Conservation (phyloP, 2,797 vertebrate species). For the Adrianichthys oophorus region DNA sequence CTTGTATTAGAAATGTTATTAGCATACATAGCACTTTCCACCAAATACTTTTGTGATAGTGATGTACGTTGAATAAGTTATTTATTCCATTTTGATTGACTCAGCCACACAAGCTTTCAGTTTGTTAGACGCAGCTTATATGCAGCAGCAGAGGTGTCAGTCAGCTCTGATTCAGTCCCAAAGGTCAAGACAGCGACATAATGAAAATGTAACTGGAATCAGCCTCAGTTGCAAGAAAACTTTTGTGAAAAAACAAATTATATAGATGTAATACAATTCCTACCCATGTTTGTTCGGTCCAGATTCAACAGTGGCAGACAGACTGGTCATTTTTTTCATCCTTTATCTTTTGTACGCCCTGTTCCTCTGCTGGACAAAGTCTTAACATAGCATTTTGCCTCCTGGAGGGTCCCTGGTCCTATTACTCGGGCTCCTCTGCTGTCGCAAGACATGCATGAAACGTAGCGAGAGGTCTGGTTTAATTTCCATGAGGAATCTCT, state of each 20-base stretch:
- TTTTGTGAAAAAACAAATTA: slow-evolving; percentile 37
- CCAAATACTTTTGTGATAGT: no score
- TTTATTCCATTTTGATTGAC: no score
- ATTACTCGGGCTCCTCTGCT: slow-evolving; percentile 41
- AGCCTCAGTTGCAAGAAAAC: slow-evolving; percentile 26
- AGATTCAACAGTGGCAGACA: slow-evolving; percentile 9
- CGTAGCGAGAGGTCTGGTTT: slow-evolving; percentile 43
- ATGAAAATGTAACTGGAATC: slow-evolving; percentile 11
- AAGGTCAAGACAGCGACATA: slow-evolving; percentile 13
- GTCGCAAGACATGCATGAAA: slow-evolving; percentile 46
- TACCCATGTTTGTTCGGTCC: slow-evolving; percentile 12
- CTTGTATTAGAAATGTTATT: no score
- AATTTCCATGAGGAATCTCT: slow-evolving; percentile 59
- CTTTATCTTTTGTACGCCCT: slow-evolving; percentile 8
- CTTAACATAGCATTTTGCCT: slow-evolving; percentile 49
- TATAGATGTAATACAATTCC: slow-evolving; percentile 25
- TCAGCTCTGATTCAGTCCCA: slow-evolving; percentile 2
- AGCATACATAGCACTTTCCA: no score
- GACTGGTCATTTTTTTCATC: slow-evolving; percentile 24
- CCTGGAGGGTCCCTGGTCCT: slow-evolving; percentile 36
- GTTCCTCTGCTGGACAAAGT: slow-evolving; percentile 21
- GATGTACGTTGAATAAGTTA: no score
- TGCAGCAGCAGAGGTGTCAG: background rate
- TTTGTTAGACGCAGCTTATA: background rate
- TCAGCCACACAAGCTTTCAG: no score